Conservation (phyloP, 2,113 vertebrate species). For the Xenus cinereus region DNA sequence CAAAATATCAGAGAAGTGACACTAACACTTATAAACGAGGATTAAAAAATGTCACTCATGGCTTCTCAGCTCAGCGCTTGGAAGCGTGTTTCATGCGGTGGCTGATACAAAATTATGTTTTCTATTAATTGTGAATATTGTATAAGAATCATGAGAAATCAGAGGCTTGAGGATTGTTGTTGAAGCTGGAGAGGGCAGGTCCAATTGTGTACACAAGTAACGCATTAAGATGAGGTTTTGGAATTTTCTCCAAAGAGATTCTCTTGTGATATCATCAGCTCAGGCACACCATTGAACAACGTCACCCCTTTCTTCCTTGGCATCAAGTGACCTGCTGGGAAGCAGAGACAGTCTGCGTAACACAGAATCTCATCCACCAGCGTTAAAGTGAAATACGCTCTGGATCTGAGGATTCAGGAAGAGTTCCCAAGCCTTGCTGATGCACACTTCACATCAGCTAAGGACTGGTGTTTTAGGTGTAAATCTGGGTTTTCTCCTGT, state of each 20-base stretch:
- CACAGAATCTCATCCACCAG: background rate
- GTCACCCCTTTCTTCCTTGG: background rate
- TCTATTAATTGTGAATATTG: background rate
- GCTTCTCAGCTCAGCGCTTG: background rate
- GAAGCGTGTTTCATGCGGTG: background rate
- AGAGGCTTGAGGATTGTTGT: background rate
- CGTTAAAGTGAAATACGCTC: background rate
- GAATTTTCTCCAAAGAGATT: background rate
- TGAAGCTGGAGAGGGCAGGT: background rate
- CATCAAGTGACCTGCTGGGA: background rate
- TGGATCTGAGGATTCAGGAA: background rate
- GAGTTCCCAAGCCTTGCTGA: background rate
- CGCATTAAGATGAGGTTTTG: background rate
- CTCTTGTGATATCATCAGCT: background rate
- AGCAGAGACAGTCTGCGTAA: background rate
- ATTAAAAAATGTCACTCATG: background rate
- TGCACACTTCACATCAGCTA: background rate
- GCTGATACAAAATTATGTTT: background rate
- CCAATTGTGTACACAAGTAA: background rate
- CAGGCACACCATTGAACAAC: background rate
- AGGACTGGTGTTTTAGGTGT: background rate
- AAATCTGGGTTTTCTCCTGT: background rate
- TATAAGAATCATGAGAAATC: background rate
- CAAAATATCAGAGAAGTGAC: background rate
- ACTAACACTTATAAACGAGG: background rate